Conservation (phyloP, 2,888 invertebrate genomes). For the Plebejus melissa region DNA sequence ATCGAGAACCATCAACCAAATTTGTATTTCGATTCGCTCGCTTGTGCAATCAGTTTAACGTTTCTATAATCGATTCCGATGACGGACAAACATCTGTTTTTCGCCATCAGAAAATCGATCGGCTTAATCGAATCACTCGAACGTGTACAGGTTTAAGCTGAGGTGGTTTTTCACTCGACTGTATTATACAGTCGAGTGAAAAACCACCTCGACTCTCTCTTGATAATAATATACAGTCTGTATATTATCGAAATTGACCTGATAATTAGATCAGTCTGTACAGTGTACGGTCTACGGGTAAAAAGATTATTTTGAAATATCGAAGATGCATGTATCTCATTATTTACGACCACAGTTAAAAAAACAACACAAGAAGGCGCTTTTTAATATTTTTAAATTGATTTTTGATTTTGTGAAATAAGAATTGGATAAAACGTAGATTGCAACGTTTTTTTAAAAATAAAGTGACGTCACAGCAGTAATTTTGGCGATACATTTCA, state of each 20-base stretch:
- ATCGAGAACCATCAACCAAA: constrained; percentile 24
- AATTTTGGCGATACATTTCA: too few relatives aligned
- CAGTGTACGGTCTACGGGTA: not conserved
- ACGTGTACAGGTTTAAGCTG: not conserved
- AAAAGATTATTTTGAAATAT: too few relatives aligned
- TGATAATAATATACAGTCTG: not conserved
- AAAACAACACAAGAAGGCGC: too few relatives aligned
- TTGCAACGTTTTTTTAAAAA: too few relatives aligned
- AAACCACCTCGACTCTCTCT: too few relatives aligned
- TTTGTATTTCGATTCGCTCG: constrained; percentile 24
- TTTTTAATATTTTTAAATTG: too few relatives aligned
- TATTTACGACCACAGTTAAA: too few relatives aligned
- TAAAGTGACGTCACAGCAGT: too few relatives aligned
- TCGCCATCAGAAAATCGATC: not conserved
- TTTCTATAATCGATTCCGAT: constrained; percentile 14
- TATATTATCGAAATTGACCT: not conserved
- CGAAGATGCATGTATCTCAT: too few relatives aligned
- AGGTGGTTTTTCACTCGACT: not conserved
- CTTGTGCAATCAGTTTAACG: constrained; percentile 20
- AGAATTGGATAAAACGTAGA: too few relatives aligned
- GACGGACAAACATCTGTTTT: not conserved
- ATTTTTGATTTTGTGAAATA: too few relatives aligned
- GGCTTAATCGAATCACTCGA: not conserved
- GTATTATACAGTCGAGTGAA: not conserved
- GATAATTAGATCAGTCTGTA: not conserved